These are phyloP conservation scores for Perithous albicinctus DNA, from an alignment of 2,888 invertebrate species.

Conservation along the genomic window DNA sequence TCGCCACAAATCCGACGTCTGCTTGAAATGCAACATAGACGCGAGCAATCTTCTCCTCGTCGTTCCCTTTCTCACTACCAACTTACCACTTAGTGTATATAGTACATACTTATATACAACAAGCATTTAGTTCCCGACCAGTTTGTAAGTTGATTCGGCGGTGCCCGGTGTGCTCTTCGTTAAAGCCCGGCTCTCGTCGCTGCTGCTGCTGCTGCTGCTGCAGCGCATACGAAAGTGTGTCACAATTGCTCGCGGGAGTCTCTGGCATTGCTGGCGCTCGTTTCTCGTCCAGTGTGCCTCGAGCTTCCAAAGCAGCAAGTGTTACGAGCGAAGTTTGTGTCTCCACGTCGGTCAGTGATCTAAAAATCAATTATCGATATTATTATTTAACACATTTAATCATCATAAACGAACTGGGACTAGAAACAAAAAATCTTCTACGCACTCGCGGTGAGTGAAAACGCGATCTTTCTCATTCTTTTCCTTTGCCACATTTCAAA, in stretches of 20 bases:
- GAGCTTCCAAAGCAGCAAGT: slow-evolving; percentile 6
- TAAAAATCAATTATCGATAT: neutral
- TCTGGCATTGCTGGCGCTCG: slow-evolving; percentile 26
- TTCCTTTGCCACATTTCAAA: neutral
- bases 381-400: neutral
- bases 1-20: slow-evolving; percentile 14
- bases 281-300: slow-evolving; percentile 20
- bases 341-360: neutral
- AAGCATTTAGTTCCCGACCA: neutral
- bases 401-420: neutral
- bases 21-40: neutral
- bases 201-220: slow-evolving; percentile 16
- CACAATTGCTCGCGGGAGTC: slow-evolving; percentile 50
- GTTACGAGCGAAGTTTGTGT: neutral
- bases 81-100: too few species aligned
- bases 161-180: slow-evolving; percentile 28
- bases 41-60: neutral
- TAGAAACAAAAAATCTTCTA: neutral
- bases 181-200: neutral
- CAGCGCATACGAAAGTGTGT: slow-evolving; percentile 55
- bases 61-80: slow-evolving; percentile 13
- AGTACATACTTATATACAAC: neutral
- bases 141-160: slow-evolving; percentile 38
- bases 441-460: slow-evolving; percentile 33
- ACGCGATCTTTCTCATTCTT: neutral